Evolutionary conservation across 2,113 vertebrate species (phyloP), one percentile per base, ranked within the genome.

Genomic region (Limanda limanda): DNA sequence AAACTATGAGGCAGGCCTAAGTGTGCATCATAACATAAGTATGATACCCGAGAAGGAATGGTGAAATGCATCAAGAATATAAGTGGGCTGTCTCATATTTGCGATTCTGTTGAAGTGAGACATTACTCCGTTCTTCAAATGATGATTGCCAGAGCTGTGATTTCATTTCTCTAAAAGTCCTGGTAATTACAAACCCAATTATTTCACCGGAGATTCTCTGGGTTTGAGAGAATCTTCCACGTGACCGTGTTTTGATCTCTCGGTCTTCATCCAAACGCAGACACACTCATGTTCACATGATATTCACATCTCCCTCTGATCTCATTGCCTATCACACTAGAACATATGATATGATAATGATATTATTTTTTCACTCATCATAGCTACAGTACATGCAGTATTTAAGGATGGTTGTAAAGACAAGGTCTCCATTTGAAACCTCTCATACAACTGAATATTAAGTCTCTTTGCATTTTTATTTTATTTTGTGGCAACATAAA

Each of bases 121-220:
- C 86, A 92, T 90, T 89, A 83, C 84, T 88, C 82, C 90, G 83
- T 89, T 70, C 67, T 92, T 92, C 86, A 89, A 91, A 93, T 91
- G 60, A 92, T 91, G 90, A 92, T 94, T 93, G 84, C 92, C 92
- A 92, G 83, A 93, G 93, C 92, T 59, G 76, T 89, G 90, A 93
- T 95, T 37, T 37, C 35, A 37, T 9, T 37, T 37, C 9, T 37
- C 35, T 37, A 37, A 93, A 95, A 93, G 88, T 94, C 90, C 88
- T 81, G 88, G 92, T 95, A 95, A 96, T 96, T 96, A 94, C 92
- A 93, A 95, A 94, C 81, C 92, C 94, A 95, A 95, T 95, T 95
- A 95, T 94, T 95, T 94, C 92, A 95, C 95, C 94, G 91, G 15
- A 94, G 88, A 95, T 91, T 91, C 84, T 89, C 91, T 92, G 91